These are phyloP conservation scores for Tiliqua scincoides DNA, from an alignment of 2,113 vertebrate species.

Conservation along the genomic window DNA sequence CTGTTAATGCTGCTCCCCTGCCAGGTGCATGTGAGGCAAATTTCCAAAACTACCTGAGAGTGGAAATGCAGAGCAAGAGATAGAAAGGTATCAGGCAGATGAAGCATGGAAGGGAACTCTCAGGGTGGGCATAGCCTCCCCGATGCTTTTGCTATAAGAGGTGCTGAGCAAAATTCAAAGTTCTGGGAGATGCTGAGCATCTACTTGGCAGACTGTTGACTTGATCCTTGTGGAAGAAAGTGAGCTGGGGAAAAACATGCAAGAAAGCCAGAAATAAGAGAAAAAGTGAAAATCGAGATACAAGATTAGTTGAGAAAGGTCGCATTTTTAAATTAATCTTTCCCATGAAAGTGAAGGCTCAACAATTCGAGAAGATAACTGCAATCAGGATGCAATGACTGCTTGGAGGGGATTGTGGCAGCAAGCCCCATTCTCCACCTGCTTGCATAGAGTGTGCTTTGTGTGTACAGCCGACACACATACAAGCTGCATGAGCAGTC, in stretches of 20 bases:
- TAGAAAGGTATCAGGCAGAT: background rate
- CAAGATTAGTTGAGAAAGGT: background rate
- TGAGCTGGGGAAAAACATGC: background rate
- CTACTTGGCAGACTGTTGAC: background rate
- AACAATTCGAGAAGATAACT: background rate
- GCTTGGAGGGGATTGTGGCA: no score
- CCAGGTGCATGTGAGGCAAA: constrained; percentile 22
- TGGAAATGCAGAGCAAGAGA: background rate
- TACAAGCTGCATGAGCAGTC: no score
- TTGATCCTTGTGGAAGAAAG: background rate
- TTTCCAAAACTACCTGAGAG: constrained; percentile 14
- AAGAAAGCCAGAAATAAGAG: background rate
- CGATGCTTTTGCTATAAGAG: background rate
- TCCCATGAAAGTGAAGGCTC: background rate
- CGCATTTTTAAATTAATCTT: background rate
- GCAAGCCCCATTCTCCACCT: background rate
- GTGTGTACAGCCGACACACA: no score
- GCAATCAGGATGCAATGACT: background rate
- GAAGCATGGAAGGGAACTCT: background rate
- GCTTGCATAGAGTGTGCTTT: background rate
- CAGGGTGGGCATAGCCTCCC: background rate
- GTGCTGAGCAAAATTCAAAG: background rate
- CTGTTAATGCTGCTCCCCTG: constrained; percentile 12
- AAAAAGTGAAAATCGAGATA: background rate
- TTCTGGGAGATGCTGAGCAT: background rate